Evolutionary conservation across 2,797 vertebrate genomes (phyloP), one percentile per base, ranked within the genome.

Genomic region (Pempheris klunzingeri): DNA sequence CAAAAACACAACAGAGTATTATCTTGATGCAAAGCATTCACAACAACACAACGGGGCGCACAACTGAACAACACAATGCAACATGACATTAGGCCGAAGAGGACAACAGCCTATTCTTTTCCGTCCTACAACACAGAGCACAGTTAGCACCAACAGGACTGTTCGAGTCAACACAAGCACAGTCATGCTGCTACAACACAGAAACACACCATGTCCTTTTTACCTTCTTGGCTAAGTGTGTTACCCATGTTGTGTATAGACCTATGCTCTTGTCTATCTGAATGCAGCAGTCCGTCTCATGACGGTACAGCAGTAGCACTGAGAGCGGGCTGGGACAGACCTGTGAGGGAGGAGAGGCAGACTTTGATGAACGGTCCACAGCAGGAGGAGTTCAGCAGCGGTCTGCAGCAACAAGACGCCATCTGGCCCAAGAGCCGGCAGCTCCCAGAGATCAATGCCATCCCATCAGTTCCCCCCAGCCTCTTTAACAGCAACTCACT

Each of bases 331-430:
- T 73, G 85, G 91, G 89, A 96, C 95, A 90, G 92, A 96, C 95
- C 95, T 96, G 95, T 94, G 92, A 95, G 92, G 83, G 90, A 94
- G 92, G 90, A 95, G 91, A 95, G 93, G 94, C 94, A 96, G 75
- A 90, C 87, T 94, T 94, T 95, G 93, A 95, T 89, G 86, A 94
- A 74, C 41, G 92, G 86, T 87, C 92, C 78, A 84, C 92, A 94
- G 85, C 92, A 90, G 87, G 86, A 92, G 7, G 90, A 95, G 91
- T 87, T 79, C 80, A 92, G 86, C 82, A 92, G 86, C 52, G 92
- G 91, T 90, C 90, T 85, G 81, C 92, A 92, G 90, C 94, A 95
- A 85, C 92, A 93, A 88, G 93, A 93, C 88, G 92, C 94, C 94
- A 93, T 93, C 93, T 87, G 91, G 74, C 88, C 90, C 87, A 93